Percentiles rank a stretch among this genome's conserved stretches.
These are phyloP conservation scores for Bicyclus anynana DNA, from an alignment of 1,140 invertebrate genomes.

Conservation along the genomic window DNA sequence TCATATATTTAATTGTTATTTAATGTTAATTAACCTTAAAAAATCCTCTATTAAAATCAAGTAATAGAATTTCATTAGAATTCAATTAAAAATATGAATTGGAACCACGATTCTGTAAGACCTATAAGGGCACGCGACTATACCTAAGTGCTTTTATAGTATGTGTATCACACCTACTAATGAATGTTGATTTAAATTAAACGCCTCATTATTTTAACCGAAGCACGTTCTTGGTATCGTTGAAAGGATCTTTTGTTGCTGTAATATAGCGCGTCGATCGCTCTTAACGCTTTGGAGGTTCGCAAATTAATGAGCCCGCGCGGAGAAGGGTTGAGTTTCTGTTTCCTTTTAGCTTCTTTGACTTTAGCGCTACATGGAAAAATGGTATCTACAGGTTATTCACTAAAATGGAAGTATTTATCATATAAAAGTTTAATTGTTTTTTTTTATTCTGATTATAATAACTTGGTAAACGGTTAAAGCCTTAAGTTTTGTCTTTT, in stretches of 20 bases:
- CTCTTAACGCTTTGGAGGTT: constrained; percentile 52
- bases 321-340: constrained; percentile 49
- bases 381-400: neutral
- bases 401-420: neutral
- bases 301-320: constrained; percentile 68
- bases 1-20: too few species aligned
- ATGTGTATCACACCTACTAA: constrained; percentile 30
- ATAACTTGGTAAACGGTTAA: too few species aligned
- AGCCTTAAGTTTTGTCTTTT: too few species aligned
- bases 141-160: constrained; percentile 13
- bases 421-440: too few species aligned
- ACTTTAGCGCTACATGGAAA: neutral
- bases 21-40: too few species aligned
- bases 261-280: constrained; percentile 69
- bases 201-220: constrained; percentile 63
- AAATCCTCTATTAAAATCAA: too few species aligned
- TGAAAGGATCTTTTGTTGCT: constrained; percentile 66
- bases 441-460: too few species aligned
- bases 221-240: constrained; percentile 52
- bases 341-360: constrained; percentile 23
- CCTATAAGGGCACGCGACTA: neutral
- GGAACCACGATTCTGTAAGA: too few species aligned
- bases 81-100: too few species aligned
- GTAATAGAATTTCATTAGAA: too few species aligned
- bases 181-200: constrained; percentile 50